Base-by-base conservation (phyloP, 1,140 invertebrate species). In the Neodiprion virginianus region DNA sequence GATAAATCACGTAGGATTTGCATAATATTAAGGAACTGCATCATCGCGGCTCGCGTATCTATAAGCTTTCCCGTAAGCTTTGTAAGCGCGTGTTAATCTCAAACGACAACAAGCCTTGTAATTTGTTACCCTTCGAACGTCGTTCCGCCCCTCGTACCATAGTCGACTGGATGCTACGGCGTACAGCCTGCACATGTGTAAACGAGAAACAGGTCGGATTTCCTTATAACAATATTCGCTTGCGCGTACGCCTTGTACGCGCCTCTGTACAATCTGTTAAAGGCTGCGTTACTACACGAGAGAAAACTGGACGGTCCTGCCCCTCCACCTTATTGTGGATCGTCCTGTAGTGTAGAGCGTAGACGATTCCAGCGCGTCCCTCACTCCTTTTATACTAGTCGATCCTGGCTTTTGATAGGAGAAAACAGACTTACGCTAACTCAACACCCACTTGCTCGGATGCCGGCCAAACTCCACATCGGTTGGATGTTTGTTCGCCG, bases 11-110 rank as follows among this genome's bases (percentile, higher is more conserved):
- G 11, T 17, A 1, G 53, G 53, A 61, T 61, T 61, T 61, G 53
- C 53, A 61, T 61, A 61, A 61, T 61, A 61, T 61, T 61, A 61
- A 61, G 53, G 53, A 61, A 61, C 53, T 61, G 53, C 53, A 61
- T 40, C 28, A 40, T 61, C 53, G 53, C 11, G 4, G 53, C 53
- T 61, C 11, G 53, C n/a, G 28, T 40, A 40, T 40, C n/a, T 61
- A 12, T 61, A 61, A 61, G 11, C 53, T 61, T 61, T 61, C 53
- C 28, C n/a, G 53, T 61, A 61, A 61, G 53, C 53, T 61, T 61
- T 61, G 53, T 17, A 61, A 61, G 53, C 53, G 53, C 53, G 53
- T 61, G 53, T 61, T 61, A 61, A 61, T 61, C 53, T 61, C 53
- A 17, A 61, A 61, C 53, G 53, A 61, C 53, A 61, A 61, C 53